phyloP scores from a whole-genome alignment of 2,797 vertebrate genomes.

The Enteromius paludinosus region DNA sequence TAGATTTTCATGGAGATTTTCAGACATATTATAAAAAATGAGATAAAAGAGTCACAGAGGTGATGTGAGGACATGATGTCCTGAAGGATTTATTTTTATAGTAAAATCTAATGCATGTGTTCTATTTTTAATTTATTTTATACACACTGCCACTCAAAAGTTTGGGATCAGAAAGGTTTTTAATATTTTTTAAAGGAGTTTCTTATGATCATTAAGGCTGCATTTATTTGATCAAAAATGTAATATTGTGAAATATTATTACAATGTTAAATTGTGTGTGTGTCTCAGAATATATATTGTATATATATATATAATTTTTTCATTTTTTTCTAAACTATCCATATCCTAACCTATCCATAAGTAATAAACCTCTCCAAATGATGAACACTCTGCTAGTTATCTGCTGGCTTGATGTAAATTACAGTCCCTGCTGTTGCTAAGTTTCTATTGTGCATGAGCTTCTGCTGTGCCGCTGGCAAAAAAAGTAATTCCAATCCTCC shows the following conservation, averaged over 20 bases:
- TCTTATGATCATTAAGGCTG: too few species aligned
- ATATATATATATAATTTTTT: not conserved
- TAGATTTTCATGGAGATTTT: not conserved
- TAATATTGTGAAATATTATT: too few species aligned
- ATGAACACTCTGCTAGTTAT: not conserved
- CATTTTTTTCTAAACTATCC: too few species aligned
- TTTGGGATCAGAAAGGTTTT: too few species aligned
- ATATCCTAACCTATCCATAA: too few species aligned
- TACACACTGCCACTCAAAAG: too few species aligned
- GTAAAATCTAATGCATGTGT: not conserved
- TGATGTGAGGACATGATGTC: slow-evolving; percentile 1
- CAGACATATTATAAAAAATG: not conserved
- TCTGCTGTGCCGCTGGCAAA: not conserved
- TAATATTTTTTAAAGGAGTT: too few species aligned
- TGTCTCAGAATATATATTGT: too few species aligned
- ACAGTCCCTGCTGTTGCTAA: not conserved
- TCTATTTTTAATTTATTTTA: not conserved
- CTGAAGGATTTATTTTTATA: not conserved
- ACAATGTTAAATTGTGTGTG: too few species aligned
- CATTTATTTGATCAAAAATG: too few species aligned
- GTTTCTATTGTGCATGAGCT: slow-evolving; percentile 4
- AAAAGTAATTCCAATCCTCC: slow-evolving; percentile 14
- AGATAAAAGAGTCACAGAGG: not conserved
- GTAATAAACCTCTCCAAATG: not conserved
- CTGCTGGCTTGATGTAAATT: slow-evolving; percentile 5